Evolutionary conservation across 1,140 invertebrate species (phyloP).

Genomic region (Cephus cinctus): DNA sequence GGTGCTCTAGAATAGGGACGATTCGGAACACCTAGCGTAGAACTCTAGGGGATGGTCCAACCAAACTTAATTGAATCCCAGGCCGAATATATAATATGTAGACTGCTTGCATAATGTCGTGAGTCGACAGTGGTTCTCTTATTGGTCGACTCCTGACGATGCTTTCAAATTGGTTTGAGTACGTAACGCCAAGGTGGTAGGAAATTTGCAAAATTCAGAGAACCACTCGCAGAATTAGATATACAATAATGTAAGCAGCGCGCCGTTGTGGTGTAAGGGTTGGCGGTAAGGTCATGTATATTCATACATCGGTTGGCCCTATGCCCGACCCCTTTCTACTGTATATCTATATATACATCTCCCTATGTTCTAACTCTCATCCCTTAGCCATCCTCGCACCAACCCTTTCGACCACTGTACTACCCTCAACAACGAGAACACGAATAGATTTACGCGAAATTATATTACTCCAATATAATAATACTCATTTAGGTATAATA

Average conservation of each 20-base stretch:
- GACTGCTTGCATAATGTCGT: slow-evolving; percentile 57
- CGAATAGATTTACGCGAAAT: slow-evolving; percentile 42
- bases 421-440: slow-evolving; percentile 42
- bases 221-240: slow-evolving; percentile 55
- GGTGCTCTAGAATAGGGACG: no score
- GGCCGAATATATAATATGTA: slow-evolving; percentile 60
- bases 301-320: slow-evolving; percentile 51
- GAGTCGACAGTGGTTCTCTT: slow-evolving; percentile 42
- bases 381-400: slow-evolving; percentile 9
- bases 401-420: slow-evolving; percentile 29
- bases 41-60: slow-evolving; percentile 37
- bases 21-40: no score
- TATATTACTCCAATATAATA: no score
- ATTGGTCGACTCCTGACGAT: no score
- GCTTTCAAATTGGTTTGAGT: no score
- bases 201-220: slow-evolving; percentile 42
- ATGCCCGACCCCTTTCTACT: slow-evolving; percentile 20
- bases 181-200: no score
- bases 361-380: no score
- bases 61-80: slow-evolving; percentile 58
- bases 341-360: slow-evolving; percentile 14
- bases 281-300: slow-evolving; percentile 57
- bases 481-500: no score
- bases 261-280: slow-evolving; percentile 54
- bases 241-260: slow-evolving; percentile 60